These are phyloP conservation scores for Aphelocoma californica DNA, from an alignment of 2,797 vertebrate species.

Conservation along the genomic window DNA sequence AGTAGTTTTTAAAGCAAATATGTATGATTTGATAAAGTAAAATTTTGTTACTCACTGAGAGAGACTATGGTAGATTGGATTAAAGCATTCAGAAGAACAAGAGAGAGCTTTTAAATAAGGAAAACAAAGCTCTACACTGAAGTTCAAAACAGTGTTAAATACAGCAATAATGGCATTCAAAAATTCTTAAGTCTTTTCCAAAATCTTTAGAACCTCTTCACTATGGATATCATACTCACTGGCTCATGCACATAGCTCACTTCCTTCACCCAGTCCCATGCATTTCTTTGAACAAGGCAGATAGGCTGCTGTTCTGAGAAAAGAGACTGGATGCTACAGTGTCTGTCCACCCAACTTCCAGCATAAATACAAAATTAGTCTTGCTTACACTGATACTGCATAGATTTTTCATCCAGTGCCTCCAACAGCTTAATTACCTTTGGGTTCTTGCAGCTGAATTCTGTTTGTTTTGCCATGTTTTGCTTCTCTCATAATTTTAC, in stretches of 20 bases:
- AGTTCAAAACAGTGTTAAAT: neutral
- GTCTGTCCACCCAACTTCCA: neutral
- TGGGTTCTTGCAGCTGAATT: neutral
- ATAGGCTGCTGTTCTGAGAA: neutral
- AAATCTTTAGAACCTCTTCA: neutral
- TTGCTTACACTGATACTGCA: neutral
- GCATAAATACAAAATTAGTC: neutral
- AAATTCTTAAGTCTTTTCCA: neutral
- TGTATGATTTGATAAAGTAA: slow-evolving; percentile 7
- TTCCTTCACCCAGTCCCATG: neutral
- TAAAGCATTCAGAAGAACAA: slow-evolving; percentile 63
- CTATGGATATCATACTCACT: neutral
- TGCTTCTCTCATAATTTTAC: neutral
- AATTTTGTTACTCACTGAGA: slow-evolving; percentile 77
- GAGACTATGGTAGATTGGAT: slow-evolving; percentile 70
- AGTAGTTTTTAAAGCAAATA: neutral
- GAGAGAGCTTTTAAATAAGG: slow-evolving; percentile 51
- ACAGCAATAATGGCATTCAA: neutral
- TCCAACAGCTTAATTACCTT: neutral
- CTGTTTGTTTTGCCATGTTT: neutral
- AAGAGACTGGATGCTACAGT: neutral
- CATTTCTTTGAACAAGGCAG: neutral
- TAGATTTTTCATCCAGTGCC: neutral
- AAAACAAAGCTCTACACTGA: slow-evolving; percentile 15
- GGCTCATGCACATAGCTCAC: neutral